Base-by-base conservation (phyloP, 2,113 vertebrate species). In the Gymnobelideus leadbeateri region DNA sequence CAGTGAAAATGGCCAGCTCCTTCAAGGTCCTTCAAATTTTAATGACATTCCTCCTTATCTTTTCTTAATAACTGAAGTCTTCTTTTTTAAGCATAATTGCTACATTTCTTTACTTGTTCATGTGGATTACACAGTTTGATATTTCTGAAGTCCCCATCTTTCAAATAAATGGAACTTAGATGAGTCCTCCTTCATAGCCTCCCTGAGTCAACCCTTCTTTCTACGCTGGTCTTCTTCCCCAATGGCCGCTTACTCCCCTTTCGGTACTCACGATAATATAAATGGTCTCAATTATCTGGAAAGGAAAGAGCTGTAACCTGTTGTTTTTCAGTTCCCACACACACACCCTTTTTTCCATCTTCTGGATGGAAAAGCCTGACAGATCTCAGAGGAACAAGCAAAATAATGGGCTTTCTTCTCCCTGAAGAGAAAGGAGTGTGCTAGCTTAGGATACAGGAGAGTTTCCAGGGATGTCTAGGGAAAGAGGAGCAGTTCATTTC, bases 51-150 rank as follows among this genome's bases (percentile, higher is more conserved):
- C 50, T 89, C 51, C 55, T 91, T 25, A 1, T 92, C 51, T 84
- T 43, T 28, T 5, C 31, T 61, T 93, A 84, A 61, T 89, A 95
- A 94, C 51, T 31, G 89, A 31, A 91, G 90, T 46, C 4, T 37
- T 51, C 84, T 91, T 92, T 52, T 89, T 92, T 28, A 93, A 90
- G 91, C n/a, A 57, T 91, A 92, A 96, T 61, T 53, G 94, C 90
- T 90, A 16, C 54, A 37, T 93, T 96, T 57, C 26, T 21, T 96
- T 94, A 89, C 93, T 92, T 97, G 94, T 96, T 96, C 95, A 49
- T 91, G 95, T 1, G 84, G 25, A 92, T 97, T 96, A 55, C 89
- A 91, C 95, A 89, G 91, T 92, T 91, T 94, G 93, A 94, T 93
- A 91, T 91, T 94, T 91, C 77, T 25, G 55, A 92, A 16, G 90